Conservation (phyloP, 2,113 vertebrate genomes). For the Onychostruthus taczanowskii region DNA sequence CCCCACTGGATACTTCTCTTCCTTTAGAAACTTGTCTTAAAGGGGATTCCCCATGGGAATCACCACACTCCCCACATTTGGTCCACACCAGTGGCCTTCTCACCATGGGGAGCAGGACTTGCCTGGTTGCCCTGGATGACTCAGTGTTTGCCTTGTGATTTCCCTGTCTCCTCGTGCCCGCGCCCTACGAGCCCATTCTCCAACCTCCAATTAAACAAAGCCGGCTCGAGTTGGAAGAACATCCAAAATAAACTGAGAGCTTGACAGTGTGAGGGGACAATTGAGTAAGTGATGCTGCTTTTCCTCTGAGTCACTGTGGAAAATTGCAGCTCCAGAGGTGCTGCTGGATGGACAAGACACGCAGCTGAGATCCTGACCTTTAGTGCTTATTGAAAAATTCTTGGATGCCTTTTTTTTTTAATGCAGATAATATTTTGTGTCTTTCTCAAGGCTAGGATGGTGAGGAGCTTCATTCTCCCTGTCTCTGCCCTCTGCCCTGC, state of each 20-base stretch:
- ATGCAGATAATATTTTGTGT: background rate
- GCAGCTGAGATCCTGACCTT: background rate
- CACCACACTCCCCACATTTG: background rate
- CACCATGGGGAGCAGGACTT: background rate
- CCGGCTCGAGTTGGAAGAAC: background rate
- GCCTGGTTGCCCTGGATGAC: background rate
- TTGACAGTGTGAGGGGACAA: slow-evolving; percentile 21
- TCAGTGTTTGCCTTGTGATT: slow-evolving; percentile 48
- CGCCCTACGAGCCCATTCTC: background rate
- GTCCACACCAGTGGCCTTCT: background rate
- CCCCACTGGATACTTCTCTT: background rate
- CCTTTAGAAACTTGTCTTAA: background rate
- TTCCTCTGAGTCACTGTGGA: slow-evolving; percentile 57
- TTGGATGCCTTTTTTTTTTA: background rate
- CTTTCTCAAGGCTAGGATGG: background rate
- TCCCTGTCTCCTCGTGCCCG: background rate
- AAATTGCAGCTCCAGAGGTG: slow-evolving; percentile 23
- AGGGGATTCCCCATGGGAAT: background rate
- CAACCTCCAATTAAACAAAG: slow-evolving; percentile 49
- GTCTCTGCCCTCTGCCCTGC: background rate
- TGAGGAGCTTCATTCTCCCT: background rate
- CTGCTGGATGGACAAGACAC: background rate
- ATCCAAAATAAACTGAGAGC: slow-evolving; percentile 56
- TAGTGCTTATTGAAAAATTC: background rate
- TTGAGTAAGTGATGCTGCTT: slow-evolving; percentile 32